Percentiles rank a stretch among this genome's conserved stretches.
phyloP scores from a whole-genome alignment of 2,113 vertebrate genomes.

The Nothoprocta perdicaria region DNA sequence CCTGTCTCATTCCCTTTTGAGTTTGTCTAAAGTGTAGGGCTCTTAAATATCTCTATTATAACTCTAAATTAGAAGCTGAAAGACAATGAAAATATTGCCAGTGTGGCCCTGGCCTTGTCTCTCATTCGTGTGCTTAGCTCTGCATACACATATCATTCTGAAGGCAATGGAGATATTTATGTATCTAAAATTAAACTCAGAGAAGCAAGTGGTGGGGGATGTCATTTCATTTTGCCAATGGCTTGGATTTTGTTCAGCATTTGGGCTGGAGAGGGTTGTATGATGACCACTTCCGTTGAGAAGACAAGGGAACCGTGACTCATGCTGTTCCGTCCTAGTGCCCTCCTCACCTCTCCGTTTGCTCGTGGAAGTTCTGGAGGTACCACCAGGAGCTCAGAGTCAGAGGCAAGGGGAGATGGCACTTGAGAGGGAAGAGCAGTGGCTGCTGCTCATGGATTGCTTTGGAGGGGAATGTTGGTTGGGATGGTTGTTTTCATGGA shows the following conservation, averaged over 20 bases:
- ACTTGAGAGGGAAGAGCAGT: neutral
- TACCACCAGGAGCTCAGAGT: neutral
- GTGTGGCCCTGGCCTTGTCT: neutral
- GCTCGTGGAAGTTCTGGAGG: neutral
- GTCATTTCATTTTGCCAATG: neutral
- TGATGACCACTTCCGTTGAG: neutral
- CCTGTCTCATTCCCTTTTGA: neutral
- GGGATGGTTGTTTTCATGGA: neutral
- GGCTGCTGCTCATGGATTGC: fast-evolving
- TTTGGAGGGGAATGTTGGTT: neutral
- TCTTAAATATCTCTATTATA: neutral
- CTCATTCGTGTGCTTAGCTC: neutral
- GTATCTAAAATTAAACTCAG: neutral
- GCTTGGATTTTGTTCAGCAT: fast-evolving
- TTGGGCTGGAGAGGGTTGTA: neutral
- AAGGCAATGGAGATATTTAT: neutral
- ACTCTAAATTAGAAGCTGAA: neutral
- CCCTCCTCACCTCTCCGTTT: neutral
- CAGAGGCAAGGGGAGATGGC: neutral
- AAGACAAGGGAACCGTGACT: neutral
- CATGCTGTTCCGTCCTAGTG: neutral
- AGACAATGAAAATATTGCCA: neutral
- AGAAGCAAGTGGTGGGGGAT: neutral
- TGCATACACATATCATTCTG: neutral
- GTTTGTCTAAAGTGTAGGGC: neutral